Conservation (phyloP, 1,140 invertebrate genomes). For the Cylas formicarius region DNA sequence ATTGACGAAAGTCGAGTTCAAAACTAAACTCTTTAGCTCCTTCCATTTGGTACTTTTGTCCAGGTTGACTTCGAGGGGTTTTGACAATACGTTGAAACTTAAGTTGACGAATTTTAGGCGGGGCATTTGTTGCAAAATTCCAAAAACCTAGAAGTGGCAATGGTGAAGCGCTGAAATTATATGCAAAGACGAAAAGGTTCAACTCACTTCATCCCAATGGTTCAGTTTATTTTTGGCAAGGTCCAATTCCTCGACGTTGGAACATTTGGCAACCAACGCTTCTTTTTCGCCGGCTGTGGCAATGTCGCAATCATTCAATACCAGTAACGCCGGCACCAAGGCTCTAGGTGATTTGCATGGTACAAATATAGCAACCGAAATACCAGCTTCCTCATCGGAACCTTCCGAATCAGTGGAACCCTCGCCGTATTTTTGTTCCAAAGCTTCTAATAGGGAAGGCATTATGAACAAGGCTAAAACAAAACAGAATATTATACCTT, state of each 20-base stretch:
- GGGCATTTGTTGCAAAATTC: constrained; percentile 78
- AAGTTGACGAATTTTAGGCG: constrained; percentile 83
- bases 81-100: constrained; percentile 76
- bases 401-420: constrained; percentile 49
- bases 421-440: constrained; percentile 73
- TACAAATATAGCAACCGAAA: constrained; percentile 71
- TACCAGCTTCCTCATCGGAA: constrained; percentile 48
- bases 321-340: constrained; percentile 73
- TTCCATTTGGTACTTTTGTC: constrained; percentile 44
- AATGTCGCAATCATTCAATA: constrained; percentile 84
- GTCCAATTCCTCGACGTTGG: constrained; percentile 80
- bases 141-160: constrained; percentile 59
- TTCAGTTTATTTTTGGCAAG: constrained; percentile 82
- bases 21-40: constrained; percentile 66
- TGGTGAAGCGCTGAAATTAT: not conserved
- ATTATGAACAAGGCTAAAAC: constrained; percentile 44
- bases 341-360: constrained; percentile 70
- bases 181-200: not conserved
- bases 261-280: constrained; percentile 71
- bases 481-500: constrained; percentile 1
- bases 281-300: constrained; percentile 75
- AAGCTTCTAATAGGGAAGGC: constrained; percentile 76
- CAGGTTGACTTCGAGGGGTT: constrained; percentile 47
- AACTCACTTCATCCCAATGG: constrained; percentile 71
- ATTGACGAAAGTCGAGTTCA: constrained; percentile 78